Conservation (phyloP, 2,888 invertebrate species). For the Hermaeophaga mercurialis region DNA sequence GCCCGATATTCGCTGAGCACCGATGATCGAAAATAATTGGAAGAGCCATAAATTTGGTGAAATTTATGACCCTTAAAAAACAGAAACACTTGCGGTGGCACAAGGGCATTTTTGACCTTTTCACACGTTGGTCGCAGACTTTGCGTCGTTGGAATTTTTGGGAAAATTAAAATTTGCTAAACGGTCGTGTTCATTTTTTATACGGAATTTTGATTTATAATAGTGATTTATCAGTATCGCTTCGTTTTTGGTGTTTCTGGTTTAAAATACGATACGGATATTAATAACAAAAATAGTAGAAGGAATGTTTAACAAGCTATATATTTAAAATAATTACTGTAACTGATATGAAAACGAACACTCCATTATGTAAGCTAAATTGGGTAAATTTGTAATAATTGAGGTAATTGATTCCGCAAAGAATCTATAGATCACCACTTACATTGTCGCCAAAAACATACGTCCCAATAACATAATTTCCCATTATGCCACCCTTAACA, state of each 20-base stretch:
- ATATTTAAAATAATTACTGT: too few species aligned
- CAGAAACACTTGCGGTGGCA: conserved; percentile 3
- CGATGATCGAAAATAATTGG: conserved; percentile 29
- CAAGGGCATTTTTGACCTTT: conserved; percentile 27
- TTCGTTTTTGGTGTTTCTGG: conserved; percentile 12
- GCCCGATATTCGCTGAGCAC: conserved; percentile 19
- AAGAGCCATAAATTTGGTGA: conserved; percentile 43
- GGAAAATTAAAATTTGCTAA: conserved; percentile 24
- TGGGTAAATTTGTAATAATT: too few species aligned
- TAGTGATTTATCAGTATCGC: conserved; percentile 32
- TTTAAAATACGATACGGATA: too few species aligned
- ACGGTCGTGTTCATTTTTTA: conserved; percentile 25
- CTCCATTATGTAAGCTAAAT: too few species aligned
- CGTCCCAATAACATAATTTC: too few species aligned
- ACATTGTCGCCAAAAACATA: too few species aligned
- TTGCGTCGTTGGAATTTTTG: conserved; percentile 16
- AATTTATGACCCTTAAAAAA: conserved; percentile 43
- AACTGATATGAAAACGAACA: too few species aligned
- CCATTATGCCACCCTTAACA: too few species aligned
- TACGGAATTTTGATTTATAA: conserved; percentile 32
- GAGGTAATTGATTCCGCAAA: too few species aligned
- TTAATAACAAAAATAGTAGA: too few species aligned
- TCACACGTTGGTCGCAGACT: conserved; percentile 18
- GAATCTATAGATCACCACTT: too few species aligned
- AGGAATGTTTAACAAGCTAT: too few species aligned